Evolutionary conservation across 2,113 vertebrate genomes (phyloP).

Genomic region (Bolborhynchus lineola): DNA sequence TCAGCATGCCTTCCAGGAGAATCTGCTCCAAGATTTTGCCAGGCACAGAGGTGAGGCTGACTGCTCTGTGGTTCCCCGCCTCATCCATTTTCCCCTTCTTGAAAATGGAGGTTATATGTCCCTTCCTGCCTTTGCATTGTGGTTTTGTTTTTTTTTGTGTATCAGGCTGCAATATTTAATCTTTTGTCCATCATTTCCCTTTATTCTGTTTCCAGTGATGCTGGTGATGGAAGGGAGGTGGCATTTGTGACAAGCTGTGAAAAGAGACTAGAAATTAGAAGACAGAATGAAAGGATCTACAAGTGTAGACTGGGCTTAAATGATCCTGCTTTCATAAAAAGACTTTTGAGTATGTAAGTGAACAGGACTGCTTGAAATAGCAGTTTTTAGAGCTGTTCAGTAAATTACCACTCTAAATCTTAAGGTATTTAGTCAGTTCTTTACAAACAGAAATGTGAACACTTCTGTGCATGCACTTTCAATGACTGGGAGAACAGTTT

Average conservation of each 20-base stretch:
- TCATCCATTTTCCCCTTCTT: no score
- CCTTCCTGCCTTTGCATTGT: neutral
- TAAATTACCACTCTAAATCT: constrained; percentile 7
- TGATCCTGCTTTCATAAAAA: neutral
- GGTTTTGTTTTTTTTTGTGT: neutral
- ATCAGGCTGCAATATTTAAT: neutral
- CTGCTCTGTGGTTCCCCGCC: no score
- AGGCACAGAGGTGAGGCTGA: no score
- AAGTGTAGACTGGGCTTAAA: neutral
- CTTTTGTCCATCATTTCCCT: neutral
- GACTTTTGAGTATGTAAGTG: neutral
- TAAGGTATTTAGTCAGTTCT: neutral
- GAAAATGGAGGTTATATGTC: neutral
- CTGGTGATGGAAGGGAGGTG: constrained; percentile 6
- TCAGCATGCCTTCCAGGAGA: no score
- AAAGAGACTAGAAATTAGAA: neutral
- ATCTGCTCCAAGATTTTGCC: no score
- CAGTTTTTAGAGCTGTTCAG: neutral
- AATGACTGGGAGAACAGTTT: neutral
- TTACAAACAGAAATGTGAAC: neutral
- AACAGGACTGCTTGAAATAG: neutral
- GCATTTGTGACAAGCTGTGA: constrained; percentile 14
- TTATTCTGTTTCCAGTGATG: neutral
- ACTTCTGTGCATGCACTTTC: neutral
- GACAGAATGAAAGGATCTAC: neutral